Evolutionary conservation across 2,888 invertebrate genomes (phyloP).

Genomic region (Mythimna vitellina): DNA sequence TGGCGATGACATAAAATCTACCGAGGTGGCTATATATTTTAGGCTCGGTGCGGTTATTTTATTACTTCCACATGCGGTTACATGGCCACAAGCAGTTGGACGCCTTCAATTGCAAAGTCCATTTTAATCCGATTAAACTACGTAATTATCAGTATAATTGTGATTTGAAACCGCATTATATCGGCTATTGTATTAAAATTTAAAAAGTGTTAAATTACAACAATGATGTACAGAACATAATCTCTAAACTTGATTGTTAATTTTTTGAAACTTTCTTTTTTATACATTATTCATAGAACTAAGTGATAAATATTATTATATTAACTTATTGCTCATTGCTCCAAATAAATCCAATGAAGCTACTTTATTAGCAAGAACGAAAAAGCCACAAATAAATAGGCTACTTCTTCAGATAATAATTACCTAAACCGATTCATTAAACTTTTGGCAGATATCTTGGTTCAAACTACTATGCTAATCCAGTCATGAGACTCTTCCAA

Average conservation of each 20-base stretch:
- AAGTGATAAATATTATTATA: too few relatives aligned
- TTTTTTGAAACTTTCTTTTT: too few relatives aligned
- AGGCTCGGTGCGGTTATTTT: neutral
- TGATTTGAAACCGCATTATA: neutral
- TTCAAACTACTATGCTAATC: constrained; percentile 41
- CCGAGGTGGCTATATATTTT: neutral
- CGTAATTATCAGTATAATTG: neutral
- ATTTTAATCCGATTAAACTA: too few relatives aligned
- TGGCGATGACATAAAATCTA: neutral
- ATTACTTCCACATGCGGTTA: too few relatives aligned
- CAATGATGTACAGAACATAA: too few relatives aligned
- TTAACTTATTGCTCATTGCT: too few relatives aligned
- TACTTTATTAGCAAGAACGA: neutral
- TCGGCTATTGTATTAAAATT: neutral
- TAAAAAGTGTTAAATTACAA: neutral
- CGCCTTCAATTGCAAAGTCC: neutral
- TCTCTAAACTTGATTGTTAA: too few relatives aligned
- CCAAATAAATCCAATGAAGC: neutral
- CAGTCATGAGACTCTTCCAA: constrained; percentile 16
- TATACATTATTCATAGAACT: too few relatives aligned
- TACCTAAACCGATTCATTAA: constrained; percentile 25
- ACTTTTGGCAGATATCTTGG: constrained; percentile 40
- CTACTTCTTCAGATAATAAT: constrained; percentile 1
- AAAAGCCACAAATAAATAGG: neutral
- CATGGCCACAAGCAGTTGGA: neutral